Conservation (phyloP, 2,113 vertebrate genomes). For the Siniperca knerii region DNA sequence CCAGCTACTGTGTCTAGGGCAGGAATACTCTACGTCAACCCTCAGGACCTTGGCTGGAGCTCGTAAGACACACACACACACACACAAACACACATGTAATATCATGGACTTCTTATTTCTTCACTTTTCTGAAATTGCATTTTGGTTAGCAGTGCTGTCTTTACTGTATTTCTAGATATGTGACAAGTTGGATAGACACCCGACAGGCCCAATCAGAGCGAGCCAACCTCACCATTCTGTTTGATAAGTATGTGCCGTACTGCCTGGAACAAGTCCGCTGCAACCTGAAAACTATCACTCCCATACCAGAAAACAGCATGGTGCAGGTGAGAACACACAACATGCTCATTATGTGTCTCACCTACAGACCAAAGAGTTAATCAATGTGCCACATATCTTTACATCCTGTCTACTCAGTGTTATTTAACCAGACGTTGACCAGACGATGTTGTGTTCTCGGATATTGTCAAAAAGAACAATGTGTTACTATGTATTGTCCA, state of each 20-base stretch:
- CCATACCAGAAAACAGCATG: conserved; percentile 88
- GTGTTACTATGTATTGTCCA: background rate
- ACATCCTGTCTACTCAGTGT: background rate
- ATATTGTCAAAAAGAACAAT: background rate
- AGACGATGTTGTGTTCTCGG: background rate
- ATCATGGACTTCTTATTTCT: background rate
- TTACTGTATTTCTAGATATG: conserved; percentile 67
- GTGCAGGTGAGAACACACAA: conserved; percentile 60
- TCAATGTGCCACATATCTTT: background rate
- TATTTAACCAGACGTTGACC: background rate
- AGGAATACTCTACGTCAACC: conserved; percentile 84
- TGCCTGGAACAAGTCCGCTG: conserved; percentile 86
- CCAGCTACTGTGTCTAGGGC: conserved; percentile 85
- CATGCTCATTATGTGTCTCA: background rate
- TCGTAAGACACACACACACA: conserved; percentile 73
- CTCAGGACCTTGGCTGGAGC: conserved; percentile 86
- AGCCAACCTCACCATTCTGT: conserved; percentile 84
- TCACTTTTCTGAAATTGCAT: background rate
- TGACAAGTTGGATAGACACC: conserved; percentile 85
- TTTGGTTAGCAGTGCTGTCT: background rate
- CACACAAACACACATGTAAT: background rate
- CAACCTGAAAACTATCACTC: conserved; percentile 86
- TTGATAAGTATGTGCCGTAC: conserved; percentile 84
- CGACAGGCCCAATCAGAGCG: conserved; percentile 85
- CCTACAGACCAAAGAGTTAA: background rate